Percentiles rank a stretch among this genome's conserved stretches.
These are phyloP conservation scores for Nyctibius bracteatus DNA, from an alignment of 2,113 vertebrate genomes.

Conservation along the genomic window DNA sequence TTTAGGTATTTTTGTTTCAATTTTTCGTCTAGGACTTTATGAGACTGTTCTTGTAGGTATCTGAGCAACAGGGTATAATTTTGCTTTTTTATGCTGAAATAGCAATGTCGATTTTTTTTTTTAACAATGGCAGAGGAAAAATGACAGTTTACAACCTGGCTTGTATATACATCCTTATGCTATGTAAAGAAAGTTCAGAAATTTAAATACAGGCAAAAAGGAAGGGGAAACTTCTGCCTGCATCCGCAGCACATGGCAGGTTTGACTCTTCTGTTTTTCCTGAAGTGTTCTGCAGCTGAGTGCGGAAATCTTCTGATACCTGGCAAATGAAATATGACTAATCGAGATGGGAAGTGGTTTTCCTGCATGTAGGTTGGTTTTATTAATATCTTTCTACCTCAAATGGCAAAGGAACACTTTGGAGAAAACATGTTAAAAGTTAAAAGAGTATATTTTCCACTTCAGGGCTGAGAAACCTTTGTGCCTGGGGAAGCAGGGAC, in stretches of 20 bases:
- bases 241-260: not conserved
- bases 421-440: not conserved
- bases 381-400: not conserved
- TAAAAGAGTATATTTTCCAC: not conserved
- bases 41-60: not conserved
- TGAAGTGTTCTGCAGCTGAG: not conserved
- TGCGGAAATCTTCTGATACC: not conserved
- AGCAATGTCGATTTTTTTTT: not conserved
- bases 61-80: not conserved
- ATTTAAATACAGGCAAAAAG: not conserved
- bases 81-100: not conserved
- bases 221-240: not conserved
- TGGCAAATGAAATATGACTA: not conserved
- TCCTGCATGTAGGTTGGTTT: not conserved
- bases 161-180: not conserved
- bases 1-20: not conserved
- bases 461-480: not conserved
- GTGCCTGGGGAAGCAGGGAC: not conserved
- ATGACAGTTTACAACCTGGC: not conserved
- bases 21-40: not conserved
- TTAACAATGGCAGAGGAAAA: not conserved
- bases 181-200: not conserved
- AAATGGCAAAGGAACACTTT: not conserved
- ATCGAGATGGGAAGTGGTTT: not conserved
- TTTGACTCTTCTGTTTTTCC: not conserved